Conservation (phyloP, 2,113 vertebrate species). For the Poeciliopsis retropinna region DNA sequence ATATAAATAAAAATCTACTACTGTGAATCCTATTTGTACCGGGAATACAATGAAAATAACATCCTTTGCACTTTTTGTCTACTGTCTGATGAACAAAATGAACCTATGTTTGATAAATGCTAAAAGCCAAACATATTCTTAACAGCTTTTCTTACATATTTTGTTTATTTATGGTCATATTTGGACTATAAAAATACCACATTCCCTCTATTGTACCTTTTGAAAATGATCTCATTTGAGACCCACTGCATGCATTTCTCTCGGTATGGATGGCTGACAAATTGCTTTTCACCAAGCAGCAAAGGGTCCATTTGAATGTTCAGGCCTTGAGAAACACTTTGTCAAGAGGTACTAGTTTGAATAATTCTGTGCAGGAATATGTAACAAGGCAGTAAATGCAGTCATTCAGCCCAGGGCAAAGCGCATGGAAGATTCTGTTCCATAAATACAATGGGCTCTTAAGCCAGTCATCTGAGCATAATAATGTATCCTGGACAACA, state of each 20-base stretch:
- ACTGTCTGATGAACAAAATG: neutral
- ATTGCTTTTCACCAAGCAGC: constrained; percentile 7
- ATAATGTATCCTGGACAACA: constrained; percentile 28
- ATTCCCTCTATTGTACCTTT: neutral
- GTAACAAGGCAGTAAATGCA: constrained; percentile 28
- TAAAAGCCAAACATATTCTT: neutral
- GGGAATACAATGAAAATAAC: neutral
- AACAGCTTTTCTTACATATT: neutral
- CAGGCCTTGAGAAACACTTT: constrained; percentile 7
- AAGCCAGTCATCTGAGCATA: constrained; percentile 38
- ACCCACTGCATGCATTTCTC: neutral
- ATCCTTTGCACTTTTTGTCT: neutral
- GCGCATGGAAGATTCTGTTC: constrained; percentile 31
- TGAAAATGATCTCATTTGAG: neutral
- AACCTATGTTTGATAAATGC: neutral
- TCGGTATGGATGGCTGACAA: neutral
- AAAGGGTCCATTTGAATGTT: constrained; percentile 24
- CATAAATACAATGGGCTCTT: constrained; percentile 43
- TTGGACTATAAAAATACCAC: neutral
- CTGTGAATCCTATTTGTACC: neutral
- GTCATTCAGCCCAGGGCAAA: constrained; percentile 39
- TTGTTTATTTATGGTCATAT: neutral
- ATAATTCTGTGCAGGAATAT: constrained; percentile 33
- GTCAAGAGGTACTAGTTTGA: constrained; percentile 36
- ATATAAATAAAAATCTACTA: neutral